phyloP scores from a whole-genome alignment of 2,888 invertebrate genomes.

The Hermaeophaga mercurialis region DNA sequence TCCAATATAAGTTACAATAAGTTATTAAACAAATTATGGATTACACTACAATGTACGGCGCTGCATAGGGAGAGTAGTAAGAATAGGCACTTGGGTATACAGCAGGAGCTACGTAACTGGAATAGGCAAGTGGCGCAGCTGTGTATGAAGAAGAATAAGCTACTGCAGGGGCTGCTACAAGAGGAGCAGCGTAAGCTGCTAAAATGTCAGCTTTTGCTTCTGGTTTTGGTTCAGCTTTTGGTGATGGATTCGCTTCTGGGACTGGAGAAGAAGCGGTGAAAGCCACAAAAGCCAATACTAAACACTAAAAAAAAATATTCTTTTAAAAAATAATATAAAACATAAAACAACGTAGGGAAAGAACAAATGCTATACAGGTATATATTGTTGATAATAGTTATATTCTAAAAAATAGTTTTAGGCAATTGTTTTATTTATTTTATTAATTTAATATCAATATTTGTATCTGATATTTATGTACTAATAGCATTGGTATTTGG shows the following conservation, averaged over 20 bases:
- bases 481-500: too few relatives aligned
- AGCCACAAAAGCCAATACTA: conserved; percentile 6
- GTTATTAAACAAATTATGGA: not conserved
- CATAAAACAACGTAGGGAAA: too few relatives aligned
- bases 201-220: conserved; percentile 7
- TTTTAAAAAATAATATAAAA: too few relatives aligned
- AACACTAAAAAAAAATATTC: conserved; percentile 2
- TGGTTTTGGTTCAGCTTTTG: conserved; percentile 16
- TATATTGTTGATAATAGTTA: not conserved
- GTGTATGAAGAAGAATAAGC: conserved; percentile 15
- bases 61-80: conserved; percentile 7
- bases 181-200: conserved; percentile 10
- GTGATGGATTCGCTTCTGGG: conserved; percentile 12
- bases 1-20: not conserved
- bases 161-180: not conserved
- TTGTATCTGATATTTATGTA: too few relatives aligned
- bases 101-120: conserved; percentile 8
- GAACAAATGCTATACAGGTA: too few relatives aligned
- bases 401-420: too few relatives aligned
- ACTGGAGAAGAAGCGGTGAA: conserved; percentile 7
- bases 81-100: conserved; percentile 16
- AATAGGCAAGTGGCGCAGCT: conserved; percentile 14
- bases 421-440: too few relatives aligned
- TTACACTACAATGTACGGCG: conserved; percentile 6
- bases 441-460: too few relatives aligned